Evolutionary conservation across 2,113 vertebrate genomes (phyloP).

Genomic region (Loxodonta africana): DNA sequence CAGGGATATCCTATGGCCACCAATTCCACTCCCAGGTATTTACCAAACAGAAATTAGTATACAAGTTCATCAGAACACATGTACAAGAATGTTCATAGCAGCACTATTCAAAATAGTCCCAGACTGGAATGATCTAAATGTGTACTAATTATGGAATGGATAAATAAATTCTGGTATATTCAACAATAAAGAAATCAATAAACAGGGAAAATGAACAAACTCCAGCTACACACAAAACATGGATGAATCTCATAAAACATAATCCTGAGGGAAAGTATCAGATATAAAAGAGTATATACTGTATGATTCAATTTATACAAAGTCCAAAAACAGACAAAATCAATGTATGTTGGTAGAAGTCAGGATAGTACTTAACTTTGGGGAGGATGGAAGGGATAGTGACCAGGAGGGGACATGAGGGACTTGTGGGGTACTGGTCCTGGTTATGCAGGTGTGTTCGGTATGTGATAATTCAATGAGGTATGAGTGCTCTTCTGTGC

Average conservation of each 20-base stretch:
- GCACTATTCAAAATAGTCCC: too few relatives aligned
- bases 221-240: not conserved
- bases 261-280: not conserved
- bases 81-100: too few relatives aligned
- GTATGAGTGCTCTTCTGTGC: not conserved
- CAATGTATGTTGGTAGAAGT: not conserved
- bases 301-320: not conserved
- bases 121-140: too few relatives aligned
- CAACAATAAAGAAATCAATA: not conserved
- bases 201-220: not conserved
- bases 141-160: not conserved
- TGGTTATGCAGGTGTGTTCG: not conserved
- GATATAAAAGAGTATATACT: too few relatives aligned
- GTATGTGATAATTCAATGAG: not conserved
- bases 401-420: not conserved
- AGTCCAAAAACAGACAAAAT: not conserved
- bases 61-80: too few relatives aligned
- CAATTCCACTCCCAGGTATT: too few relatives aligned
- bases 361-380: not conserved
- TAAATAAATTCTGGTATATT: not conserved
- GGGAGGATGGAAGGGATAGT: not conserved
- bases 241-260: not conserved
- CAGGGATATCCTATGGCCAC: not conserved
- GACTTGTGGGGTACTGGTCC: not conserved
- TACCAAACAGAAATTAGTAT: too few relatives aligned